Evolutionary conservation across 1,140 invertebrate species (phyloP).

Genomic region (Lordiphosa stackelbergi): DNA sequence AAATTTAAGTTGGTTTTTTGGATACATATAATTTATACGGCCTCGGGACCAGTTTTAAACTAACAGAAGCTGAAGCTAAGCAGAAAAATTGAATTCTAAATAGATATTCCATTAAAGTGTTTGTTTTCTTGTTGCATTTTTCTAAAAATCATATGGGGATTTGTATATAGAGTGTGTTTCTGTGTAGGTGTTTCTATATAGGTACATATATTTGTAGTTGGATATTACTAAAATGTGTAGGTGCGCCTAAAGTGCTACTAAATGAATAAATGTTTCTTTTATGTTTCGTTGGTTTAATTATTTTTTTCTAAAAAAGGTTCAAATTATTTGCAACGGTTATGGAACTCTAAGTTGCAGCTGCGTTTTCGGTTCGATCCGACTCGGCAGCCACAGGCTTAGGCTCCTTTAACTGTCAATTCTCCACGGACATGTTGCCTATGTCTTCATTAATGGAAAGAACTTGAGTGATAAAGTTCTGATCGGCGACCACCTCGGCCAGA

Average conservation of each 20-base stretch:
- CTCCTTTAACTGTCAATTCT: slow-evolving; percentile 81
- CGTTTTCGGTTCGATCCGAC: slow-evolving; percentile 27
- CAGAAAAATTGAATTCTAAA: slow-evolving; percentile 43
- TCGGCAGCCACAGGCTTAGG: slow-evolving; percentile 62
- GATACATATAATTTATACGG: not conserved
- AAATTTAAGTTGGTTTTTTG: slow-evolving; percentile 24
- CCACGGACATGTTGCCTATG: slow-evolving; percentile 86
- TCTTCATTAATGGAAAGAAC: slow-evolving; percentile 84
- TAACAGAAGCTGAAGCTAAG: slow-evolving; percentile 55
- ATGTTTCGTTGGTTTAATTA: not conserved
- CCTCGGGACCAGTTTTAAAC: slow-evolving; percentile 47
- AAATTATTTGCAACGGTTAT: slow-evolving; percentile 13
- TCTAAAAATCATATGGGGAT: slow-evolving; percentile 47
- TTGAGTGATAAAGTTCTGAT: slow-evolving; percentile 85
- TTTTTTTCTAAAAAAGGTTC: slow-evolving; percentile 38
- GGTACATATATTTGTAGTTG: slow-evolving; percentile 24
- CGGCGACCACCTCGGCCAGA: slow-evolving; percentile 83
- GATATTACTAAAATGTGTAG: slow-evolving; percentile 52
- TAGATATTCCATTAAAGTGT: slow-evolving; percentile 26
- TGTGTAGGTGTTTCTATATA: slow-evolving; percentile 26
- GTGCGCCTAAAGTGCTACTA: slow-evolving; percentile 50
- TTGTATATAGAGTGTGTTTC: slow-evolving; percentile 27
- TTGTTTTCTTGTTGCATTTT: slow-evolving; percentile 21
- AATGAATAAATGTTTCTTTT: slow-evolving; percentile 23
- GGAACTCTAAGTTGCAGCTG: slow-evolving; percentile 63